A percentile compares a stretch with the other conserved stretches of the same genome.
Evolutionary conservation across 1,140 invertebrate genomes (phyloP).

Genomic region (Ceratina japonica): DNA sequence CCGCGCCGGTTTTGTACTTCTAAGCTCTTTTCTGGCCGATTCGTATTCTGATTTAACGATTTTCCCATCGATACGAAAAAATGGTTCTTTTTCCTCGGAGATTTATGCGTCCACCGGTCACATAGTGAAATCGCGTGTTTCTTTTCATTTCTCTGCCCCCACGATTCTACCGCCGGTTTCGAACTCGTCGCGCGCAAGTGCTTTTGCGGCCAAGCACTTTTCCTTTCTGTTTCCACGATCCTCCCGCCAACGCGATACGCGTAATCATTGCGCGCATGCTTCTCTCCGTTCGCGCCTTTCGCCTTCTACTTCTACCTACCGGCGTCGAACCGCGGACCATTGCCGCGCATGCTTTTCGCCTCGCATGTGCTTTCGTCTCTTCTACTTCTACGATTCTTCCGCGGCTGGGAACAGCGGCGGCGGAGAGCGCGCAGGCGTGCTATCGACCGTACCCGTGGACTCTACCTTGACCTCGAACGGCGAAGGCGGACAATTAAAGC

Average conservation of each 20-base stretch:
- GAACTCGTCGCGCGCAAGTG: too few species aligned
- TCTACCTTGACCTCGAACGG: constrained; percentile 60
- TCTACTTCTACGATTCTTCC: background rate
- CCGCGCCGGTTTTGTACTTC: too few species aligned
- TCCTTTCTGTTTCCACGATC: too few species aligned
- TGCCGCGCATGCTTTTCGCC: background rate
- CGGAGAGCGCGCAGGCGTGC: constrained; percentile 36
- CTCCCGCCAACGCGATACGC: too few species aligned
- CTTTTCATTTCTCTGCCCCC: background rate
- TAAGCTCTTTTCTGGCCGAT: too few species aligned
- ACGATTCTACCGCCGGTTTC: background rate
- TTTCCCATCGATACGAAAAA: too few species aligned
- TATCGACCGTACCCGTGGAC: constrained; percentile 54
- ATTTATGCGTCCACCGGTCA: too few species aligned
- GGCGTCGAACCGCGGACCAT: too few species aligned
- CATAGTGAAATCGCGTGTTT: background rate
- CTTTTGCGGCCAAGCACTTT: too few species aligned
- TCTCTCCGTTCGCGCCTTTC: background rate
- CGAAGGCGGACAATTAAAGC: constrained; percentile 58
- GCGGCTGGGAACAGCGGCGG: too few species aligned
- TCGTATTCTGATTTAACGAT: too few species aligned
- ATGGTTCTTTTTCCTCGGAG: too few species aligned
- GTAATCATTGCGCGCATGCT: background rate
- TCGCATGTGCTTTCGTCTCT: background rate
- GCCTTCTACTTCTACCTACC: background rate